Percentiles rank a stretch among this genome's conserved stretches.
phyloP scores from a whole-genome alignment of 2,888 invertebrate genomes.

The Lampropteryx suffumata region DNA sequence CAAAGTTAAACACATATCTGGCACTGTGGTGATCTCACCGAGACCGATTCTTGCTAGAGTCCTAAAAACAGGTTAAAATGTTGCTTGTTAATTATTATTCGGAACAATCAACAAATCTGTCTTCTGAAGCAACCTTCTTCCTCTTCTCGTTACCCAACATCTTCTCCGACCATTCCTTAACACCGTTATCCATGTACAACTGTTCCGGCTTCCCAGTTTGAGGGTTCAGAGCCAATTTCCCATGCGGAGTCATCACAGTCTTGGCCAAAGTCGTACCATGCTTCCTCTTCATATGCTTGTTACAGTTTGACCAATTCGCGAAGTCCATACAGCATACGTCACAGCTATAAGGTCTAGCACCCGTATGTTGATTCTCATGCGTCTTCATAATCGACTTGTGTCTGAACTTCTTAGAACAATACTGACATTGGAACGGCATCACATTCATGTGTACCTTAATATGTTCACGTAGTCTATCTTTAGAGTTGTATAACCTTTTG shows the following conservation, averaged over 20 bases:
- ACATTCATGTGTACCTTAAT: slow-evolving; percentile 16
- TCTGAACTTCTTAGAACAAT: slow-evolving; percentile 15
- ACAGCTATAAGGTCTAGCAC: slow-evolving; percentile 31
- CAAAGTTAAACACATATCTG: too few relatives aligned
- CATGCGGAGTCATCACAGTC: slow-evolving; percentile 24
- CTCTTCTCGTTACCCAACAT: background rate
- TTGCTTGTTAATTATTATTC: too few relatives aligned
- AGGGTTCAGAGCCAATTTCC: slow-evolving; percentile 25
- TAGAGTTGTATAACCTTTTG: slow-evolving; percentile 14
- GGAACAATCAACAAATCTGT: background rate
- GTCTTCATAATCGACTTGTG: slow-evolving; percentile 18
- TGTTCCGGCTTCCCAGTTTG: slow-evolving; percentile 14
- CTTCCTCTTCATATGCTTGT: slow-evolving; percentile 36
- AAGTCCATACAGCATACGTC: slow-evolving; percentile 27
- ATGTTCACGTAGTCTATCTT: slow-evolving; percentile 20
- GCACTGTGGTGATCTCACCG: too few relatives aligned
- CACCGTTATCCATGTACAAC: slow-evolving; percentile 5
- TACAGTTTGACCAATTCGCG: slow-evolving; percentile 35
- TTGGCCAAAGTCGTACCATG: slow-evolving; percentile 28
- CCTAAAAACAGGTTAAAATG: too few relatives aligned
- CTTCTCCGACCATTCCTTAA: slow-evolving; percentile 15
- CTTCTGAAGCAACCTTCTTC: background rate
- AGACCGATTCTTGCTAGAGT: too few relatives aligned
- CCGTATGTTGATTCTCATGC: slow-evolving; percentile 32
- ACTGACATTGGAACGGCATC: slow-evolving; percentile 12